These are phyloP conservation scores for Craseonycteris thonglongyai DNA, from an alignment of 2,113 vertebrate genomes.

Conservation along the genomic window DNA sequence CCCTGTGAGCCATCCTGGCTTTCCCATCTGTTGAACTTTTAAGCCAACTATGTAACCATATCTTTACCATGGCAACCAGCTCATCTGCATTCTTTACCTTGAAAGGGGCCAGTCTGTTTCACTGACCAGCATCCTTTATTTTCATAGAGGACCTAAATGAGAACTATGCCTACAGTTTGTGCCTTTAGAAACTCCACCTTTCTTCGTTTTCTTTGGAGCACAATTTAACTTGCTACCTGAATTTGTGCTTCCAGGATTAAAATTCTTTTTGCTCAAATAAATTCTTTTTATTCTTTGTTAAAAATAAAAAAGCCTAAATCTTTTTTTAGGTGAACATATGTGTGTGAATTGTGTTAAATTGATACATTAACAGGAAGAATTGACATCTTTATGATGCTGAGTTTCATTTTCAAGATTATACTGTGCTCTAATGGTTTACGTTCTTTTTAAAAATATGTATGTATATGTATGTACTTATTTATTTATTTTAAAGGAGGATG, in stretches of 20 bases:
- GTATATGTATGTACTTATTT: too few species aligned
- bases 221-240: background rate
- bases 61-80: background rate
- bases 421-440: accelerated
- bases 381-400: background rate
- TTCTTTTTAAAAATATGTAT: too few species aligned
- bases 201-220: background rate
- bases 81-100: background rate
- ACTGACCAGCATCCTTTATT: background rate
- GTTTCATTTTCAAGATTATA: background rate
- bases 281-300: background rate
- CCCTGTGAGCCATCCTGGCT: too few species aligned
- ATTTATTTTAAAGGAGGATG: too few species aligned
- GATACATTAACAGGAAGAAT: background rate
- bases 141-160: background rate
- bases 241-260: background rate
- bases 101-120: too few species aligned
- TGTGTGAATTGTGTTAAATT: background rate
- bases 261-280: background rate
- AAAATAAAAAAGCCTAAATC: too few species aligned
- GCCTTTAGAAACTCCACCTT: background rate
- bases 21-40: background rate
- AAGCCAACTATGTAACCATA: background rate
- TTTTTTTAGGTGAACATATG: background rate
- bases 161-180: background rate